Percentiles rank a stretch among this genome's conserved stretches.
phyloP scores from a whole-genome alignment of 2,113 vertebrate genomes.

The Telmatochromis sp. region DNA sequence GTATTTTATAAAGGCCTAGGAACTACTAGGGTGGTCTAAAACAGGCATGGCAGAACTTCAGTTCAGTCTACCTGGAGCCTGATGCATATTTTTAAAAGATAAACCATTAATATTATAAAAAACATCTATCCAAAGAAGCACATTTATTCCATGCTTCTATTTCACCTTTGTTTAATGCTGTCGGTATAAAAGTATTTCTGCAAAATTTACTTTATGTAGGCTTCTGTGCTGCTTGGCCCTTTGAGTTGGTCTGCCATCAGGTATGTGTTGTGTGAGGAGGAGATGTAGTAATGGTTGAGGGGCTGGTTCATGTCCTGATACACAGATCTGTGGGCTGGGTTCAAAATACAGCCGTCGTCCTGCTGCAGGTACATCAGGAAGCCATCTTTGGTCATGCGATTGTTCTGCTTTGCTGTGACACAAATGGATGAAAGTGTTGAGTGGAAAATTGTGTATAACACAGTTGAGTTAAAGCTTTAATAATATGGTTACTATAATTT shows the following conservation, averaged over 20 bases:
- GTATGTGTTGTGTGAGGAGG: slow-evolving; percentile 96
- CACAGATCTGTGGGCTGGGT: slow-evolving; percentile 71
- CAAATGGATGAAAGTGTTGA: background rate
- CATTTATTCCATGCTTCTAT: background rate
- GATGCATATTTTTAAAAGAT: background rate
- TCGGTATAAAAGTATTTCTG: background rate
- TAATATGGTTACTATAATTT: background rate
- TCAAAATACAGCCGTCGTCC: slow-evolving; percentile 77
- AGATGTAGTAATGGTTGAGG: slow-evolving; percentile 89
- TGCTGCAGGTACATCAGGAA: slow-evolving; percentile 88
- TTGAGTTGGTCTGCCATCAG: slow-evolving; percentile 91
- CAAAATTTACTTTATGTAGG: slow-evolving; percentile 83
- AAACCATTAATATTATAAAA: background rate
- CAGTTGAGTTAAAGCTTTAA: background rate
- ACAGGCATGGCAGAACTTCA: background rate
- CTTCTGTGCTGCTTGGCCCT: slow-evolving; percentile 93
- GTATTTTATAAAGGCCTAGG: background rate
- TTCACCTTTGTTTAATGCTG: background rate
- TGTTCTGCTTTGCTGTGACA: slow-evolving; percentile 76
- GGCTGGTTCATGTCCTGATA: slow-evolving; percentile 96
- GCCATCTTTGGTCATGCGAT: slow-evolving; percentile 86
- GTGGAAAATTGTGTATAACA: background rate
- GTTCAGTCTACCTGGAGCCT: background rate
- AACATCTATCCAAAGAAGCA: background rate
- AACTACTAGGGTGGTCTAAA: background rate